Percentiles rank a stretch among this genome's conserved stretches.
These are phyloP conservation scores for Saturnia japonica DNA, from an alignment of 2,888 invertebrate genomes.

Conservation along the genomic window DNA sequence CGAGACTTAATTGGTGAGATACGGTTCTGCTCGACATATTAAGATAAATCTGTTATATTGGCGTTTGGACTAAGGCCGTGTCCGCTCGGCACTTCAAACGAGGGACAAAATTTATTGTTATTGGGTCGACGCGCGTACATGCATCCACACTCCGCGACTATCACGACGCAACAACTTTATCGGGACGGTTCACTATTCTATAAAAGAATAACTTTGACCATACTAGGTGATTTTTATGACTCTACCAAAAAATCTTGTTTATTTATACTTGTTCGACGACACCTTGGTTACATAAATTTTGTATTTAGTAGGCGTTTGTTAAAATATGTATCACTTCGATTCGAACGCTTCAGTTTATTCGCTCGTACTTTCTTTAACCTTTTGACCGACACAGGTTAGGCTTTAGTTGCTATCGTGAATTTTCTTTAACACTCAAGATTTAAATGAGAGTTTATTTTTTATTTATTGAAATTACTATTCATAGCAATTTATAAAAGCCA, in stretches of 20 bases:
- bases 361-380: background rate
- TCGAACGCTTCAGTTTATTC: background rate
- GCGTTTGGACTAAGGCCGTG: constrained; percentile 22
- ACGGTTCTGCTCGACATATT: constrained; percentile 3
- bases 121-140: constrained; percentile 76
- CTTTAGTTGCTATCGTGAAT: background rate
- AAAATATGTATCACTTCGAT: constrained; percentile 5
- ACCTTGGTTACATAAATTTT: constrained; percentile 34
- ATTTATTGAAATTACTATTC: too few relatives aligned
- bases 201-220: constrained; percentile 53
- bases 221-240: constrained; percentile 27
- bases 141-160: constrained; percentile 81
- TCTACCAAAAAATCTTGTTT: constrained; percentile 37
- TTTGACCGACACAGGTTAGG: background rate
- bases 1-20: constrained; percentile 9
- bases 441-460: too few relatives aligned
- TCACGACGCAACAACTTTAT: constrained; percentile 79
- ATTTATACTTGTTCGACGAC: constrained; percentile 54
- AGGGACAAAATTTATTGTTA: constrained; percentile 80
- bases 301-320: constrained; percentile 24
- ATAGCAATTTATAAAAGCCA: too few relatives aligned
- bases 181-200: constrained; percentile 58
- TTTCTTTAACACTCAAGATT: background rate
- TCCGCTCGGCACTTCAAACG: constrained; percentile 74
- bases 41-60: constrained; percentile 4